Evolutionary conservation across 2,113 vertebrate species (phyloP).

Genomic region (Dicrurus megarhynchus): DNA sequence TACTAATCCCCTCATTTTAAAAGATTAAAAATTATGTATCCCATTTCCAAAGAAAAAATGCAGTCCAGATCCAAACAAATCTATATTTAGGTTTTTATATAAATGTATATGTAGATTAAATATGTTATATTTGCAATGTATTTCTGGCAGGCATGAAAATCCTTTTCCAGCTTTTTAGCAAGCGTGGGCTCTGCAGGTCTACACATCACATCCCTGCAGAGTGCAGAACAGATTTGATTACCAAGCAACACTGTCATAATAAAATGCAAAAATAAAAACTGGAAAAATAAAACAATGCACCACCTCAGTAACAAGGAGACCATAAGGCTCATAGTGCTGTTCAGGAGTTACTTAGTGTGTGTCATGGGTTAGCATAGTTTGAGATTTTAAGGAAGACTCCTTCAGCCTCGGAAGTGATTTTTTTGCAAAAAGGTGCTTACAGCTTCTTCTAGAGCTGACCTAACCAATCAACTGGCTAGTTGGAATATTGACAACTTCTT

Average conservation of each 20-base stretch:
- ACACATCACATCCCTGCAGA: background rate
- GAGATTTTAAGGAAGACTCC: no score
- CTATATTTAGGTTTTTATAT: background rate
- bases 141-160: background rate
- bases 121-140: background rate
- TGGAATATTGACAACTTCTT: no score
- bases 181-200: background rate
- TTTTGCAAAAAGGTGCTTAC: no score
- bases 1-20: background rate
- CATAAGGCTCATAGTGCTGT: background rate
- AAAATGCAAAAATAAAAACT: no score
- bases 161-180: background rate
- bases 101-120: background rate
- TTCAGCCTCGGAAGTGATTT: no score
- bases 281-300: background rate
- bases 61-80: background rate
- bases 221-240: background rate
- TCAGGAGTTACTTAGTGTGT: background rate
- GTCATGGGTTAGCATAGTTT: no score
- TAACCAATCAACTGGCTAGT: no score
- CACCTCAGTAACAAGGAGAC: background rate
- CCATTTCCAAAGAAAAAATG: background rate
- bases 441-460: no score
- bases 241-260: background rate
- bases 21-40: background rate